A percentile compares a stretch with the other conserved stretches of the same genome.
phyloP scores from a whole-genome alignment of 2,888 invertebrate genomes.

The Rhaphigaster nebulosa region DNA sequence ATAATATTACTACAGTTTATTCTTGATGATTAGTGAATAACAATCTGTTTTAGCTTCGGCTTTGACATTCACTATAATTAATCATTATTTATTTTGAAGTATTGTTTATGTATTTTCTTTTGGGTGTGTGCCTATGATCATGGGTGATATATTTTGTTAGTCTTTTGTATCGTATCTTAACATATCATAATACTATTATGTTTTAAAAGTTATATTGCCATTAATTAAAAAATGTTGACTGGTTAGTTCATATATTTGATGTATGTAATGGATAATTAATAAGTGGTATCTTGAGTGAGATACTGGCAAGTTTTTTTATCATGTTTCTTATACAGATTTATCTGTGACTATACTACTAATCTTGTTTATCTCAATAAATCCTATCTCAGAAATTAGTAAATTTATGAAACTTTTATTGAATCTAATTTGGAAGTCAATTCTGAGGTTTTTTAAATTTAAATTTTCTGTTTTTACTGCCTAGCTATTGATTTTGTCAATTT shows the following conservation, averaged over 20 bases:
- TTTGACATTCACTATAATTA: background rate
- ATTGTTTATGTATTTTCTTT: background rate
- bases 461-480: too few relatives aligned
- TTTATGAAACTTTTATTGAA: background rate
- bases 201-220: background rate
- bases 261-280: background rate
- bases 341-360: background rate
- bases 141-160: background rate
- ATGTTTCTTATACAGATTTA: background rate
- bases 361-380: background rate
- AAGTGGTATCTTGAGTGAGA: background rate
- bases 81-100: background rate
- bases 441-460: too few relatives aligned
- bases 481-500: too few relatives aligned
- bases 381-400: background rate
- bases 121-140: background rate
- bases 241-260: background rate
- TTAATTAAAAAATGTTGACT: background rate
- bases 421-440: background rate
- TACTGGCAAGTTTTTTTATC: background rate
- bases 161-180: background rate
- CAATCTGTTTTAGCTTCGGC: background rate
- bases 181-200: background rate
- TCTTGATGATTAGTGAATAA: background rate
- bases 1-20: background rate